Evolutionary conservation across 2,797 vertebrate species (phyloP).

Genomic region (Sciurus vulgaris): DNA sequence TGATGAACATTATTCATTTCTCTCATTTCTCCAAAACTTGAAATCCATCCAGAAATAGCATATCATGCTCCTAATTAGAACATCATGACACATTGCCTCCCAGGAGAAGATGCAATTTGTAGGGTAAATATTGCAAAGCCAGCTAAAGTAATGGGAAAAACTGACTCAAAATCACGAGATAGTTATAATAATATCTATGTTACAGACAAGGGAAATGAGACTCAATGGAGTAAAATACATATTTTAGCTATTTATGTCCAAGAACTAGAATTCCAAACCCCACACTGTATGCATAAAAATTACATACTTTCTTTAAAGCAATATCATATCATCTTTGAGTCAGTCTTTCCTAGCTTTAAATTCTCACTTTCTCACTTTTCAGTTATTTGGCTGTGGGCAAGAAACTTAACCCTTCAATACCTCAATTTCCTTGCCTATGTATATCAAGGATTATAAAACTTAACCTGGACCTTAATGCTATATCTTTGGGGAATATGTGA

Average conservation of each 20-base stretch:
- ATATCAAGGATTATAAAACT: not conserved
- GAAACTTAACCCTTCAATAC: not conserved
- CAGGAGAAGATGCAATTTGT: not conserved
- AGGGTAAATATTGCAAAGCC: not conserved
- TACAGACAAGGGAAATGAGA: not conserved
- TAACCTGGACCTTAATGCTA: not conserved
- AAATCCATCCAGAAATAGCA: not conserved
- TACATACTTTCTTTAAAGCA: not conserved
- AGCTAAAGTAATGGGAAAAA: not conserved
- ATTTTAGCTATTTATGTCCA: not conserved
- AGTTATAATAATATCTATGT: not conserved
- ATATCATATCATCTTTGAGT: not conserved
- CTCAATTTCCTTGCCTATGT: not conserved
- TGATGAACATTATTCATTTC: not conserved
- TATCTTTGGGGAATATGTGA: not conserved
- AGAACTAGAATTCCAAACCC: not conserved
- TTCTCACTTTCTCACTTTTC: not conserved
- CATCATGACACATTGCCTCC: no score
- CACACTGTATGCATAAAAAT: not conserved
- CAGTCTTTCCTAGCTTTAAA: not conserved
- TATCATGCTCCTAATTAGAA: not conserved
- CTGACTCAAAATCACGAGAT: not conserved
- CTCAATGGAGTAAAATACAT: not conserved
- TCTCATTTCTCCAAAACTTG: not conserved
- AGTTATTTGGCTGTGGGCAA: not conserved